Percentiles rank a stretch among this genome's conserved stretches.
These are phyloP conservation scores for Podarcis cretensis DNA, from an alignment of 2,113 vertebrate species.

Conservation along the genomic window DNA sequence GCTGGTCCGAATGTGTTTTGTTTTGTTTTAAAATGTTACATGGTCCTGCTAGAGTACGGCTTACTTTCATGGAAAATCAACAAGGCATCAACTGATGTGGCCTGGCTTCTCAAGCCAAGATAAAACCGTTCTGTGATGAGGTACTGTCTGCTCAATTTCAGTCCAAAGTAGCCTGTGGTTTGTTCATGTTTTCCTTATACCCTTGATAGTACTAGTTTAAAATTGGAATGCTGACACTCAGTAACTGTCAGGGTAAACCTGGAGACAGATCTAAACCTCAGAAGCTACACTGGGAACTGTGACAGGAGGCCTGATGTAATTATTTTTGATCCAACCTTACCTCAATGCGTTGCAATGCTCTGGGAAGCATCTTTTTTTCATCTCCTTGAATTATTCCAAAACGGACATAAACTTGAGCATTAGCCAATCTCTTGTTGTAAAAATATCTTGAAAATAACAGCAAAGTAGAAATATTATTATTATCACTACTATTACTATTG, in stretches of 20 bases:
- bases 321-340: conserved; percentile 60
- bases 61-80: neutral
- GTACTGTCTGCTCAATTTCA: neutral
- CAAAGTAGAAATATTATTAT: conserved; percentile 12
- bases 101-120: neutral
- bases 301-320: neutral
- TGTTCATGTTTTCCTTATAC: neutral
- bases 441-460: conserved; percentile 76
- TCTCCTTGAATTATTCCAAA: conserved; percentile 76
- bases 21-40: neutral
- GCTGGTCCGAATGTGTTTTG: neutral
- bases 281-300: neutral
- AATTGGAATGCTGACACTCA: neutral
- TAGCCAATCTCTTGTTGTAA: conserved; percentile 73
- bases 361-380: conserved; percentile 74
- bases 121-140: conserved; percentile 11
- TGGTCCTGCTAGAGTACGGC: neutral
- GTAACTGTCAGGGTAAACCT: neutral
- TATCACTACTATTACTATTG: no score
- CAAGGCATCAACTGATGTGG: neutral
- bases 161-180: neutral
- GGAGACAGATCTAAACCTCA: neutral
- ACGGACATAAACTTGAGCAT: conserved; percentile 73
- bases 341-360: conserved; percentile 58
- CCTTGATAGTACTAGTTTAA: neutral